Conservation (phyloP, 2,888 invertebrate genomes). For the Anaspis maculata region DNA sequence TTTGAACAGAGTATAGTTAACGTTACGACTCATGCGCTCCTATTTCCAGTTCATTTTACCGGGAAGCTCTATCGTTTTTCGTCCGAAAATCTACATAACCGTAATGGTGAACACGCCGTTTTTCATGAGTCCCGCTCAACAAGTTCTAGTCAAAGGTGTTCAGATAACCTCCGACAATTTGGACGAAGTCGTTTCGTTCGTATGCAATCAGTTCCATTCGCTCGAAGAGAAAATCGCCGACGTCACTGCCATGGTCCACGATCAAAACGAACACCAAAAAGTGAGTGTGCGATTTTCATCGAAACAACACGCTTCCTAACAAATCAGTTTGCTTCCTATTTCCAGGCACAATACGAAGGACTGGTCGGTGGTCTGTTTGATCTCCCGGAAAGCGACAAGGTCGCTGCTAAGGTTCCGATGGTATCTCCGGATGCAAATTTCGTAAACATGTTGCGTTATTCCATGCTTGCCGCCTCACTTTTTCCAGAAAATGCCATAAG, state of each 20-base stretch:
- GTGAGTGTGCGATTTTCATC: slow-evolving; percentile 25
- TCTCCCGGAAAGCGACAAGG: slow-evolving; percentile 39
- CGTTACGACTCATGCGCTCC: too few relatives aligned
- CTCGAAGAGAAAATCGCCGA: slow-evolving; percentile 54
- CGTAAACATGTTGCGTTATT: slow-evolving; percentile 68
- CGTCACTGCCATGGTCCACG: slow-evolving; percentile 47
- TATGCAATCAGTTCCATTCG: slow-evolving; percentile 50
- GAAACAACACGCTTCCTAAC: too few relatives aligned
- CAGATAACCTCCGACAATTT: slow-evolving; percentile 53
- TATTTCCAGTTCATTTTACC: slow-evolving; percentile 58
- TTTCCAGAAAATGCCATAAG: slow-evolving; percentile 68
- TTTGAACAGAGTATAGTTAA: too few relatives aligned
- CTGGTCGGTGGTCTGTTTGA: slow-evolving; percentile 49
- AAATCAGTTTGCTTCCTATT: background rate
- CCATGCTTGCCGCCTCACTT: slow-evolving; percentile 63
- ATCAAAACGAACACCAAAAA: slow-evolving; percentile 46
- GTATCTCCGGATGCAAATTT: slow-evolving; percentile 62
- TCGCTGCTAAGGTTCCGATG: slow-evolving; percentile 47
- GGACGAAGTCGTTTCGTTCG: slow-evolving; percentile 47
- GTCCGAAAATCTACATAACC: slow-evolving; percentile 63
- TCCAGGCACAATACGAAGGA: slow-evolving; percentile 41
- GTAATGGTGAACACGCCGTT: slow-evolving; percentile 72
- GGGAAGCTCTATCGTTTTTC: slow-evolving; percentile 52
- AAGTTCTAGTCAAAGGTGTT: slow-evolving; percentile 65
- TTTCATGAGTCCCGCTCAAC: slow-evolving; percentile 60